Evolutionary conservation across 2,888 invertebrate genomes (phyloP), one percentile per base, ranked within the genome.

Genomic region (Hedychridium roseum): DNA sequence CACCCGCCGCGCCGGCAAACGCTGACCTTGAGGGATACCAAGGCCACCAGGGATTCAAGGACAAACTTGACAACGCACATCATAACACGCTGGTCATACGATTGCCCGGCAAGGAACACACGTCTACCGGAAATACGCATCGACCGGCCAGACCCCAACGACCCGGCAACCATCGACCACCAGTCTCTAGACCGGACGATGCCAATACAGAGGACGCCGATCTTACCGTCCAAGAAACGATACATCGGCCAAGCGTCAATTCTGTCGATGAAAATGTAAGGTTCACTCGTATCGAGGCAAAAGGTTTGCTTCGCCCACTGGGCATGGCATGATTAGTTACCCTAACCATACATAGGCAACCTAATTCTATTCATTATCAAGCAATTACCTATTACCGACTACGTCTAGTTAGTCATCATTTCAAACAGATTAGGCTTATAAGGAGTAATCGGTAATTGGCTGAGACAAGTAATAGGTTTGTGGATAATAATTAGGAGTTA

Each of bases 81-180:
- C 72, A 68, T n/a, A 73, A 71, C 16, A 71, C 70, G 1, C 43
- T 71, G 42, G 54, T 60, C 34, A 57, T 73, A 12, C 62, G 76
- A 39, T 51, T 75, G 17, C 77, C 77, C 0, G 75, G 65, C 9
- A 75, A 76, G 31, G 71, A 76, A 32, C 70, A 74, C 7, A 62
- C 45, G 6, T 46, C 64, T 2, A 54, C 58, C 7, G 61, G 12
- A 40, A 11, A 11, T 16, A 27, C 28, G 17, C 16, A 56, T 16
- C 67, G 68, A 17, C 38, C 54, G 3, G 44, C 60, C 16, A 64
- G 68, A 50, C 73, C 72, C 1, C 61, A 53, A 9, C 63, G 68
- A 45, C 71, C 72, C n/a, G 65, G 42, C 18, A 60, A 59, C 43
- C 66, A 66, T 43, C 68, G 66, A 47, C 75, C 75, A 2, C 64